Conservation (phyloP, 2,113 vertebrate species). For the Bubo scandiacus region DNA sequence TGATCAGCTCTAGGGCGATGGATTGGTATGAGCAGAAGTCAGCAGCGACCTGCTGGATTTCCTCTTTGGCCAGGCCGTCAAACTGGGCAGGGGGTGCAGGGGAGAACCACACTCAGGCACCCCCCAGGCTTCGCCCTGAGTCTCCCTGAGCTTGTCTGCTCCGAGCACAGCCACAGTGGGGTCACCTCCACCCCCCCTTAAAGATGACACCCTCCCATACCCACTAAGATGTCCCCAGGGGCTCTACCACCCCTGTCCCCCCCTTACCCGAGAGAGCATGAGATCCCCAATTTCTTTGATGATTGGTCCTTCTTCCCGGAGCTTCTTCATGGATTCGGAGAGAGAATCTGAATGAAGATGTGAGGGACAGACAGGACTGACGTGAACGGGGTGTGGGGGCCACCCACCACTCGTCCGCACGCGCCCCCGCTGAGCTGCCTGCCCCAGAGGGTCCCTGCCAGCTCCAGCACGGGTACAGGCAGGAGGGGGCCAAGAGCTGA, state of each 20-base stretch:
- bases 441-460: neutral
- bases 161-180: neutral
- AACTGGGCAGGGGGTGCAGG: slow-evolving; percentile 71
- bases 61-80: slow-evolving; percentile 83
- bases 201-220: neutral
- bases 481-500: neutral
- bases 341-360: slow-evolving; percentile 77
- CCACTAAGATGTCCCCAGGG: neutral
- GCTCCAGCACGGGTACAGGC: neutral
- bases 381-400: accelerated
- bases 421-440: no score
- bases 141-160: neutral
- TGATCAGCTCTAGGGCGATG: slow-evolving; percentile 90
- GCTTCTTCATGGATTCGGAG: slow-evolving; percentile 88
- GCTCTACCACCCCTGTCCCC: neutral
- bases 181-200: neutral
- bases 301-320: slow-evolving; percentile 83
- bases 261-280: slow-evolving; percentile 85
- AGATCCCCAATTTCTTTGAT: slow-evolving; percentile 88
- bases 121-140: neutral
- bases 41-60: slow-evolving; percentile 86
- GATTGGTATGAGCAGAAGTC: slow-evolving; percentile 89
- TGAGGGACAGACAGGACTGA: neutral
- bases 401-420: accelerated
- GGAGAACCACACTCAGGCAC: accelerated